Evolutionary conservation across 1,140 invertebrate genomes (phyloP).

Genomic region (Tyrophagus putrescentiae): DNA sequence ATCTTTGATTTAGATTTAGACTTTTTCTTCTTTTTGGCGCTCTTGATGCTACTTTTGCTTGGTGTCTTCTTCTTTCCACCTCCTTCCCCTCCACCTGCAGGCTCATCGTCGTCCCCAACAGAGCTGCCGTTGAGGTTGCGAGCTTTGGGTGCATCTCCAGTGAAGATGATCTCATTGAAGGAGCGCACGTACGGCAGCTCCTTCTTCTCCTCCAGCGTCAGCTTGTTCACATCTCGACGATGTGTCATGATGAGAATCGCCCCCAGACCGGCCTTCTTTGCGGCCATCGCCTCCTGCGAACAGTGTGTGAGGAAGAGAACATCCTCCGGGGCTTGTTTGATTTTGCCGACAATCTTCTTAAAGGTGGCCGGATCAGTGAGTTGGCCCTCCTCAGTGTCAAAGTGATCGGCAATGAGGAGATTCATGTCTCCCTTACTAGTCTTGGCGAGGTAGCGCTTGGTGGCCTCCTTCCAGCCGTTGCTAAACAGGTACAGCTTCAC

Average conservation of each 20-base stretch:
- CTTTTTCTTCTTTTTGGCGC: no score
- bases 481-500: slow-evolving; percentile 20
- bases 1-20: no score
- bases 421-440: slow-evolving; percentile 22
- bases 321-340: slow-evolving; percentile 14
- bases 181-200: neutral
- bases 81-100: no score
- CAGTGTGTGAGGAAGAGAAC: slow-evolving; percentile 20
- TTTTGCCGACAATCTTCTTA: neutral
- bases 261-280: slow-evolving; percentile 11
- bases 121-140: no score
- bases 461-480: slow-evolving; percentile 21
- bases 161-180: slow-evolving; percentile 16
- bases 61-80: no score
- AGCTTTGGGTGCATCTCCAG: no score
- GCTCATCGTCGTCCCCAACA: no score
- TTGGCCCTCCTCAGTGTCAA: slow-evolving; percentile 17
- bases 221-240: slow-evolving; percentile 14
- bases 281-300: slow-evolving; percentile 12
- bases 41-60: no score
- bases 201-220: neutral
- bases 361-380: slow-evolving; percentile 11
- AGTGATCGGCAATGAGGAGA: slow-evolving; percentile 19
- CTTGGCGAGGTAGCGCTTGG: slow-evolving; percentile 7
- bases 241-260: slow-evolving; percentile 17